Conservation (phyloP, 1,140 invertebrate genomes). For the Megalonaias nervosa region DNA sequence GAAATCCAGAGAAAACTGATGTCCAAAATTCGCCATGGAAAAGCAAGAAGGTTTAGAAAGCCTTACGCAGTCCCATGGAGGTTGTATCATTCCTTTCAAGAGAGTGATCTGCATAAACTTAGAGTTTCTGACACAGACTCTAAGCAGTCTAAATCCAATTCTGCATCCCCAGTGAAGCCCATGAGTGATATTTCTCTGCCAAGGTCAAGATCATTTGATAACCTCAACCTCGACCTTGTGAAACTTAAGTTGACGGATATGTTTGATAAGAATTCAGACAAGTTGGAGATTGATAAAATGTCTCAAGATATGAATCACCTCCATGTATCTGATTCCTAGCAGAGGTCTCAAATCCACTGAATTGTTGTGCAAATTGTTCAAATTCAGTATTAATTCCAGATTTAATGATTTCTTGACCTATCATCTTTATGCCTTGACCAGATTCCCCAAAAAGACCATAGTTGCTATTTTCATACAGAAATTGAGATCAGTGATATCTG, state of each 20-base stretch:
- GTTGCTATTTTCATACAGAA: no score
- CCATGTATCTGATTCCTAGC: constrained; percentile 43
- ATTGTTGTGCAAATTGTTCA: no score
- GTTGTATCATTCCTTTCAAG: constrained; percentile 52
- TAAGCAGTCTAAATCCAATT: constrained; percentile 54
- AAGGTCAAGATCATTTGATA: constrained; percentile 64
- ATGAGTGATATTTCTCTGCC: constrained; percentile 22
- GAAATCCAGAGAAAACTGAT: constrained; percentile 28
- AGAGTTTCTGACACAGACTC: constrained; percentile 25
- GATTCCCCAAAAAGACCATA: no score
- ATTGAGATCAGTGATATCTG: no score
- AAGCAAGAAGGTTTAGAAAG: constrained; percentile 48
- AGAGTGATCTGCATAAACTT: constrained; percentile 28
- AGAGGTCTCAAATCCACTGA: not conserved
- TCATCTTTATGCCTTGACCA: no score
- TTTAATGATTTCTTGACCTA: no score
- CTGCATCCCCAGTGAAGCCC: constrained; percentile 54
- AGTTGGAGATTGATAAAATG: constrained; percentile 58
- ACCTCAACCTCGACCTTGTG: constrained; percentile 54
- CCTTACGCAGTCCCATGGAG: constrained; percentile 65
- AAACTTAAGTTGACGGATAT: constrained; percentile 25
- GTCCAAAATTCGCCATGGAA: constrained; percentile 38
- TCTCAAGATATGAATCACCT: constrained; percentile 55
- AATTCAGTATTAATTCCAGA: no score
- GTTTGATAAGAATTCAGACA: constrained; percentile 25